Conservation (phyloP, 2,888 invertebrate genomes). For the Drosophila kambysellisi region DNA sequence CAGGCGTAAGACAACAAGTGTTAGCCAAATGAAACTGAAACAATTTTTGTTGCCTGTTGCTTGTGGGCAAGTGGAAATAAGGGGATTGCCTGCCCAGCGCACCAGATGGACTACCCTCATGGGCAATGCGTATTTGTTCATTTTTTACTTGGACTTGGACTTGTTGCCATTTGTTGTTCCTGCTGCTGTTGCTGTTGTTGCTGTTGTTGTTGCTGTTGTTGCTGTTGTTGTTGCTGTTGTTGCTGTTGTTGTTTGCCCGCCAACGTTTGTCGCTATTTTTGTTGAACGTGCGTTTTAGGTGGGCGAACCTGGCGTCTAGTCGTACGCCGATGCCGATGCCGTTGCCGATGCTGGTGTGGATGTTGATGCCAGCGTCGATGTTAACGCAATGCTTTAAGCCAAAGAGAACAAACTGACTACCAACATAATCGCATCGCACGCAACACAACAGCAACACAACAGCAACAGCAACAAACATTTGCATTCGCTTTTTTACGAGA, state of each 20-base stretch:
- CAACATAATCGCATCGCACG: conserved; percentile 33
- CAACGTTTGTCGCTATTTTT: conserved; percentile 52
- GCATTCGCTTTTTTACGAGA: conserved; percentile 34
- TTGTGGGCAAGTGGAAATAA: background rate
- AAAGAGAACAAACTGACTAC: conserved; percentile 23
- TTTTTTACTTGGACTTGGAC: conserved; percentile 65
- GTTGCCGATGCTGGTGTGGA: conserved; percentile 42
- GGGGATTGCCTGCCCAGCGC: conserved; percentile 3
- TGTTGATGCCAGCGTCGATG: conserved; percentile 20
- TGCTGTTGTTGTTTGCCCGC: conserved; percentile 37
- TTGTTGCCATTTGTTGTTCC: conserved; percentile 48
- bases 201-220: conserved; percentile 7
- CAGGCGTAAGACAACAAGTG: conserved; percentile 14
- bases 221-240: background rate
- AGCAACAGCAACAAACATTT: conserved; percentile 40
- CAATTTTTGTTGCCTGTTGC: conserved; percentile 28
- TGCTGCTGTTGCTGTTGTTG: conserved; percentile 11
- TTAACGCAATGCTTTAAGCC: conserved; percentile 9
- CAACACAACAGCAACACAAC: conserved; percentile 16
- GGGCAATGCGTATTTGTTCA: conserved; percentile 32
- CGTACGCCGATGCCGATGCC: conserved; percentile 39
- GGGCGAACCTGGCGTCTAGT: conserved; percentile 74
- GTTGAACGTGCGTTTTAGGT: conserved; percentile 55
- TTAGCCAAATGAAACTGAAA: background rate
- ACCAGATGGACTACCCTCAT: conserved; percentile 39